phyloP scores from a whole-genome alignment of 1,140 invertebrate species.

The Ostrea denselamellosa region DNA sequence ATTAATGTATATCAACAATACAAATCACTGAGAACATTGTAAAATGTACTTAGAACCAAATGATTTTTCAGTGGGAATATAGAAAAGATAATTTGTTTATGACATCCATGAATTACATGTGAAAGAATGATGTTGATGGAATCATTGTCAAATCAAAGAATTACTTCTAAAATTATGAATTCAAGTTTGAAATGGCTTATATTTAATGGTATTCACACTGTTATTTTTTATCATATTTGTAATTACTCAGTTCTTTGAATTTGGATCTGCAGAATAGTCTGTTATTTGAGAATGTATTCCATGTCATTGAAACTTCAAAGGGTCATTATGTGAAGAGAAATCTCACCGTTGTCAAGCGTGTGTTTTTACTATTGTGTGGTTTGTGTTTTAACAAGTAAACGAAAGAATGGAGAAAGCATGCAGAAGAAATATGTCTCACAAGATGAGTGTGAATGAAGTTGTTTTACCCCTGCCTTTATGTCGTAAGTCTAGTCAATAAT shows the following conservation, averaged over 20 bases:
- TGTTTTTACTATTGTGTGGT: background rate
- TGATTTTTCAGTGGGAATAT: background rate
- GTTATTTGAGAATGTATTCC: background rate
- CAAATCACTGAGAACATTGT: background rate
- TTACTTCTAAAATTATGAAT: background rate
- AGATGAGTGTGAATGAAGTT: background rate
- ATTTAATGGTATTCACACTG: background rate
- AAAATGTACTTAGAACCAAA: conserved; percentile 13
- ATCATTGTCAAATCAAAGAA: conserved; percentile 15
- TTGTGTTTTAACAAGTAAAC: background rate
- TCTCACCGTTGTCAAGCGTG: background rate
- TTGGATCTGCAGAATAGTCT: background rate
- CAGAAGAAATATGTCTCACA: background rate
- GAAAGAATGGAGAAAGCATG: background rate
- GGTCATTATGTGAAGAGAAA: conserved; percentile 13
- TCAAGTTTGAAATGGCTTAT: background rate
- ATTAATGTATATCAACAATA: background rate
- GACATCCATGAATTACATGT: background rate
- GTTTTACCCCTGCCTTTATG: conserved; percentile 8
- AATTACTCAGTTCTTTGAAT: background rate
- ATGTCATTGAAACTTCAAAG: background rate
- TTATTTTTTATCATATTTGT: background rate
- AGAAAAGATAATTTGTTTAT: too few species aligned
- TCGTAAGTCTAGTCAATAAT: conserved; percentile 26
- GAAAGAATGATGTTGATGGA: background rate